Base-by-base conservation (phyloP, 2,888 invertebrate species). In the Lathronympha strigana region DNA sequence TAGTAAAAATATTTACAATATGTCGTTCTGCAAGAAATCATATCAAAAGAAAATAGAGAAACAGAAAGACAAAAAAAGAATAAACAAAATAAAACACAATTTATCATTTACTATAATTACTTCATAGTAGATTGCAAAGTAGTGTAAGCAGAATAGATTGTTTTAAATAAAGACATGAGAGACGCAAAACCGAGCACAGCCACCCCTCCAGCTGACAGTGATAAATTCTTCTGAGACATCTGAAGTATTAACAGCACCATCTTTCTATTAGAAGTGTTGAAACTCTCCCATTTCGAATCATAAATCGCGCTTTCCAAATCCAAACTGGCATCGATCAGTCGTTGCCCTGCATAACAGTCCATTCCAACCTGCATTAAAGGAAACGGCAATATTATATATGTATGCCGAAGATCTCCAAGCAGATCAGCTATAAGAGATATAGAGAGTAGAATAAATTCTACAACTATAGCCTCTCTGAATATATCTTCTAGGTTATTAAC, bases 301-400 rank as follows among this genome's bases (percentile, higher is more conserved):
- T 49, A 49, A 6, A 49, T 15, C 1, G 47, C 47, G 4, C 25
- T 25, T 2, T 49, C 47, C 6, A 49, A 49, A 6, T 49, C 47
- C 8, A 8, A 2, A 49, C 47, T n/a, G 2, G 47, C 47, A 15
- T 49, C 23, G 4, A 49, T 49, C 8, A 49, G 25, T 21, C 8
- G 25, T 8, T 49, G 47, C 0, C 47, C 47, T 15, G 47, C 25
- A 8, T 15, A 49, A 49, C 47, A 49, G 3, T 49, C 47, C 47
- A 49, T 49, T n/a, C 47, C n/a, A 4, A 49, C 47, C 6, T 49
- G 47, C 47, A 49, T 49, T 15, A 49, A 25, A 25, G 47, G 47
- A 15, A 49, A 49, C 0, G 47, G 47, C 25, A 49, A 15, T 1
- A 49, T 49, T 1, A 49, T 49, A 11, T 49, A 49, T 2, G 47